phyloP scores from a whole-genome alignment of 2,888 invertebrate species.

The Drosophila demipolita region DNA sequence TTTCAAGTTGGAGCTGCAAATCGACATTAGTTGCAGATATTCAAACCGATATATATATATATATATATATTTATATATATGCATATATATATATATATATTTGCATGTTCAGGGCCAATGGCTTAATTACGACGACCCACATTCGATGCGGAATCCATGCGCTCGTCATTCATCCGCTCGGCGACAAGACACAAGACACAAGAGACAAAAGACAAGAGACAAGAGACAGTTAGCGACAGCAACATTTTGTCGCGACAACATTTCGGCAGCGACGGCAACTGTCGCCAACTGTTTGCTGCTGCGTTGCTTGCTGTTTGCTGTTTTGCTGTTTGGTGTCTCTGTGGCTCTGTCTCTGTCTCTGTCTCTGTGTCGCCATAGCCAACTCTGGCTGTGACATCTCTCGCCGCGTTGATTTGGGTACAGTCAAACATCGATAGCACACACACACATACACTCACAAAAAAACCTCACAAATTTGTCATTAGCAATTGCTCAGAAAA shows the following conservation, averaged over 20 bases:
- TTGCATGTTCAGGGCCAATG: slow-evolving; percentile 46
- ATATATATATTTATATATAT: neutral
- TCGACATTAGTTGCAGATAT: slow-evolving; percentile 21
- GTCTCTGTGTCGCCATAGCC: slow-evolving; percentile 42
- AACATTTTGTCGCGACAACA: slow-evolving; percentile 31
- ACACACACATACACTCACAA: slow-evolving; percentile 6
- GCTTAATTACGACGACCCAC: slow-evolving; percentile 50
- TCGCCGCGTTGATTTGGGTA: slow-evolving; percentile 72
- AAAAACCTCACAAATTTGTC: neutral
- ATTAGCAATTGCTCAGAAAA: neutral
- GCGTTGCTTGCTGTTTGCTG: slow-evolving; percentile 1
- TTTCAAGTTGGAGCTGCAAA: slow-evolving; percentile 1
- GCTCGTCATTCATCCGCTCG: slow-evolving; percentile 50
- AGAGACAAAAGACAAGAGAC: slow-evolving; percentile 30
- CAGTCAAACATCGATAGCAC: slow-evolving; percentile 46
- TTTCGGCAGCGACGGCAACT: slow-evolving; percentile 47
- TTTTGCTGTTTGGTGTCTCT: neutral
- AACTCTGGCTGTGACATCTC: slow-evolving; percentile 34
- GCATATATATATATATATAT: neutral
- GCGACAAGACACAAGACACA: slow-evolving; percentile 36
- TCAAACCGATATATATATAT: no score
- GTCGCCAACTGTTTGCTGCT: slow-evolving; percentile 73
- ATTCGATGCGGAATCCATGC: slow-evolving; percentile 42
- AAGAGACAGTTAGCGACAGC: slow-evolving; percentile 59
- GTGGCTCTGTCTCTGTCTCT: neutral